Base-by-base conservation (phyloP, 1,140 invertebrate species). In the Drosophila eugracilis region DNA sequence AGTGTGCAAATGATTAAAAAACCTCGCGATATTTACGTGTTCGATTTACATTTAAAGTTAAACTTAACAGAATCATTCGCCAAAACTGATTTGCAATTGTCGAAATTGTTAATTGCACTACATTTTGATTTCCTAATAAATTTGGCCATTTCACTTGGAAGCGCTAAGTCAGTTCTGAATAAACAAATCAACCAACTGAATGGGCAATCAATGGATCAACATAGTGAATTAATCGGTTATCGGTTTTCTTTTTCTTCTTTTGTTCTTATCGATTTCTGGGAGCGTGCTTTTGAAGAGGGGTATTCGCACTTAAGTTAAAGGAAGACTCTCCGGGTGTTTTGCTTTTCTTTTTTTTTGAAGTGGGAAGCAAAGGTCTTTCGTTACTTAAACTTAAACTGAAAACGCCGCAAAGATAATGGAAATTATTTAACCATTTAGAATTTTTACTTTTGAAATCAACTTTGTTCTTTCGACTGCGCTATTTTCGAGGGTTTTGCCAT, bases 111-210 rank as follows among this genome's bases (percentile, higher is more conserved):
- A 59, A 28, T 78, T 55, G 60, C 59, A 59, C 58, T 89, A 66
- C 57, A 57, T 60, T 89, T 80, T 66, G 60, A 73, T 85, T 79
- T 70, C 80, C 80, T 89, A 90, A 79, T 79, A 90, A 90, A 90
- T 90, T 90, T 90, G 86, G 86, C 86, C 76, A 90, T 86, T 90
- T 79, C 72, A 72, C 73, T 79, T 90, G 86, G 86, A 90, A 90
- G 86, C 86, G 86, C 86, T 90, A 90, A 90, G 75, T 88, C 78
- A 86, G 81, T 86, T 86, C 85, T 71, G 73, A 86, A 80, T 81
- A 86, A 74, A 49, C 19, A 83, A 81, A 67, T 58, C 44, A 52
- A 57, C 62, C 42, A 65, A 65, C 49, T 65, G 28, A 80, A 84
- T 69, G 59, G 63, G 58, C 58, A 63, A 63, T 63, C 58, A 62